phyloP scores from a whole-genome alignment of 2,888 invertebrate species.

The Cephus rjabovi region DNA sequence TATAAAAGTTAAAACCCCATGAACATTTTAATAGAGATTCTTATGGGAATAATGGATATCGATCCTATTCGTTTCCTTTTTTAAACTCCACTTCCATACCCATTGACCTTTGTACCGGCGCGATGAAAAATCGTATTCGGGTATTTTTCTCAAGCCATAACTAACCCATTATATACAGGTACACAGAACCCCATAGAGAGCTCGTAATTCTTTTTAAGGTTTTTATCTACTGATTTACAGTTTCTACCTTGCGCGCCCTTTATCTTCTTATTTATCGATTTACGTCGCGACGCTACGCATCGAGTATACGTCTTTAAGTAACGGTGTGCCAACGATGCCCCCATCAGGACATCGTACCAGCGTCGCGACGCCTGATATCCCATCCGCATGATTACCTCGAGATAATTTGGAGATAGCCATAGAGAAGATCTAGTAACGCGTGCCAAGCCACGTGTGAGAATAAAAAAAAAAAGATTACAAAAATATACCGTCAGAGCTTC shows the following conservation, averaged over 20 bases:
- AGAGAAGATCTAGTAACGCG: neutral
- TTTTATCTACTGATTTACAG: slow-evolving; percentile 50
- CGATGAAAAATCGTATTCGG: neutral
- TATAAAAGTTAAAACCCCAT: neutral
- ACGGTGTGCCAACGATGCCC: neutral
- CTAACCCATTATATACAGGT: neutral
- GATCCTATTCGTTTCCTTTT: neutral
- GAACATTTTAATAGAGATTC: neutral
- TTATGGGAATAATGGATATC: neutral
- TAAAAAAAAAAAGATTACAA: neutral
- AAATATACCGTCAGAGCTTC: neutral
- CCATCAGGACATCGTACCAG: neutral
- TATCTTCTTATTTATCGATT: slow-evolving; percentile 50
- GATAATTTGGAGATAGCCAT: neutral
- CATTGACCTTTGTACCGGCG: neutral
- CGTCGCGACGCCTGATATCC: neutral
- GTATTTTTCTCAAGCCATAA: neutral
- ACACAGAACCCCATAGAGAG: slow-evolving; percentile 2
- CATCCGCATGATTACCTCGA: neutral
- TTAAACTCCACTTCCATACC: neutral
- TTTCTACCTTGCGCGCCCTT: slow-evolving; percentile 24
- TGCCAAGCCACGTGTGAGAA: neutral
- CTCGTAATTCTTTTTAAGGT: slow-evolving; percentile 30
- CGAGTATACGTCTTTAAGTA: neutral
- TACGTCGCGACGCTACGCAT: slow-evolving; percentile 19